Evolutionary conservation across 2,888 invertebrate genomes (phyloP).

Genomic region (Thumatha senex): DNA sequence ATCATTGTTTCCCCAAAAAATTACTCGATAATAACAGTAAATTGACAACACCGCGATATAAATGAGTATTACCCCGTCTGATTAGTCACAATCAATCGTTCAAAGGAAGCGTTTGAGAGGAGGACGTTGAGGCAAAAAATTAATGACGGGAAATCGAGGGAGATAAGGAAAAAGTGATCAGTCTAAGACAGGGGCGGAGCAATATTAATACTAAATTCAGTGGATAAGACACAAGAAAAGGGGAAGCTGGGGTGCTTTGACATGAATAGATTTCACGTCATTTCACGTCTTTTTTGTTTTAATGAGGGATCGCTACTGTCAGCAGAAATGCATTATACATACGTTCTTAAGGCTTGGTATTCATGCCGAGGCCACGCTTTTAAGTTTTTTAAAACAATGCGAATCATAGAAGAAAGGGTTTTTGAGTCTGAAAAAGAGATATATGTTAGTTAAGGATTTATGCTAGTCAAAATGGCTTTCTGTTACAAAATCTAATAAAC

Average conservation of each 20-base stretch:
- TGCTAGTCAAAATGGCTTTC: too few relatives aligned
- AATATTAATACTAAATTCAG: constrained; percentile 55
- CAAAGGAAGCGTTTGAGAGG: constrained; percentile 45
- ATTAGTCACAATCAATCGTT: constrained; percentile 66
- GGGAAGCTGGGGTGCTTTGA: constrained; percentile 26
- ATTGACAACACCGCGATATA: constrained; percentile 45
- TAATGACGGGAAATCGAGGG: constrained; percentile 64
- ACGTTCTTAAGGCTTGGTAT: background rate
- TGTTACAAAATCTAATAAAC: too few relatives aligned
- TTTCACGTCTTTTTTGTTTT: constrained; percentile 20
- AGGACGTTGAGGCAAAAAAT: constrained; percentile 56
- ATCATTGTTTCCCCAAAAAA: background rate
- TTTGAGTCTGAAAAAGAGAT: too few relatives aligned
- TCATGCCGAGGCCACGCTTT: too few relatives aligned
- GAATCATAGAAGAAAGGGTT: too few relatives aligned
- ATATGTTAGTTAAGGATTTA: too few relatives aligned
- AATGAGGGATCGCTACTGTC: constrained; percentile 22
- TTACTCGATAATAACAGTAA: constrained; percentile 34
- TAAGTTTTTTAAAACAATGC: too few relatives aligned
- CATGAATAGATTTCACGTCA: constrained; percentile 20
- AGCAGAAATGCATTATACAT: background rate
- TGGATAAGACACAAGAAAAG: constrained; percentile 37
- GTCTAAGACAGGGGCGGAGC: constrained; percentile 29
- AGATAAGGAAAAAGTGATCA: constrained; percentile 54
- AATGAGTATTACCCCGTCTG: constrained; percentile 54